Evolutionary conservation across 2,888 invertebrate species (phyloP).

Genomic region (Microctonus aethiopoides): DNA sequence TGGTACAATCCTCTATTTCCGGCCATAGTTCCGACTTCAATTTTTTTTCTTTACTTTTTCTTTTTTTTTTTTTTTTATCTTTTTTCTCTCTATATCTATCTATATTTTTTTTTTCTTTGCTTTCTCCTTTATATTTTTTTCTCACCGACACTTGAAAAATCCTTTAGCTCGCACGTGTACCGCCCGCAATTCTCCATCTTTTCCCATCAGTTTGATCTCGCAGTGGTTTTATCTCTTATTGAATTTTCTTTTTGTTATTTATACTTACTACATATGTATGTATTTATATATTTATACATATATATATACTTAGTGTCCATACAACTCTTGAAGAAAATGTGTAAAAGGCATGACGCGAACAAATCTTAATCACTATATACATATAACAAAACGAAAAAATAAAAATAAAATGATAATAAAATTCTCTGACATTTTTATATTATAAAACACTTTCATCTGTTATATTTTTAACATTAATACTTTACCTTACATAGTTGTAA

Average conservation of each 20-base stretch:
- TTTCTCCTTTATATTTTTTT: too few relatives aligned
- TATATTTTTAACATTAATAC: not conserved
- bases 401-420: too few relatives aligned
- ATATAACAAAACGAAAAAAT: not conserved
- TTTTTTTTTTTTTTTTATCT: not conserved
- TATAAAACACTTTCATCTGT: not conserved
- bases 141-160: conserved; percentile 5
- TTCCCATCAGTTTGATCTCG: not conserved
- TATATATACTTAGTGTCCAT: not conserved
- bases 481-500: not conserved
- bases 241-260: conserved; percentile 8
- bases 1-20: conserved; percentile 21
- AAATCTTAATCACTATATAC: not conserved
- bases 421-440: not conserved
- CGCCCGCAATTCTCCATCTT: not conserved
- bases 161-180: not conserved
- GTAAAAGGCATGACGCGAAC: not conserved
- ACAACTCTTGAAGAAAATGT: not conserved
- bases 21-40: conserved; percentile 25
- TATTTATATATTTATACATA: not conserved
- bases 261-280: not conserved
- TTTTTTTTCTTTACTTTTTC: conserved; percentile 9
- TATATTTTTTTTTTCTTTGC: too few relatives aligned
- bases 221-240: conserved; percentile 21
- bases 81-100: too few relatives aligned